These are phyloP conservation scores for Decapterus maruadsi DNA, from an alignment of 2,797 vertebrate genomes.

Conservation along the genomic window DNA sequence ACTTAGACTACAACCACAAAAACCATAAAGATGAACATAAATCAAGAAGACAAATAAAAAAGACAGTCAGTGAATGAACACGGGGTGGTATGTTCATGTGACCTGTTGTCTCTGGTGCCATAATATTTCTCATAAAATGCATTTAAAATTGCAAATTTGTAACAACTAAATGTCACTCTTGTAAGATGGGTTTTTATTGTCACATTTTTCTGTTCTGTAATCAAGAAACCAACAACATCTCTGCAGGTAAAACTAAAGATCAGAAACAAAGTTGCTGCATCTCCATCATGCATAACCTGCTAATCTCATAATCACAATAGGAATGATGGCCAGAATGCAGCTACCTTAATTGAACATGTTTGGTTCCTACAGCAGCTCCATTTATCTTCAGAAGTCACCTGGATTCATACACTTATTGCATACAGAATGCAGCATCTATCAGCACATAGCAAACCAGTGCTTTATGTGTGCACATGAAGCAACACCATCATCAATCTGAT, in stretches of 20 bases:
- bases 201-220: not conserved
- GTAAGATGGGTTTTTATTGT: not conserved
- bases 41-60: not conserved
- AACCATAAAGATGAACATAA: not conserved
- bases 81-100: not conserved
- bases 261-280: not conserved
- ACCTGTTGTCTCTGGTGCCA: not conserved
- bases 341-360: not conserved
- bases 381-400: conserved; percentile 3
- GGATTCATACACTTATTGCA: not conserved
- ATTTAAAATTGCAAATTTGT: not conserved
- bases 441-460: not conserved
- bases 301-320: not conserved
- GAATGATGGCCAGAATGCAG: not conserved
- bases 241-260: not conserved
- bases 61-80: not conserved
- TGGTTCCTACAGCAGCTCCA: not conserved
- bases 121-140: not conserved
- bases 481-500: conserved; percentile 44
- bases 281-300: not conserved
- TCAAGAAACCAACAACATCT: not conserved
- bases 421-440: not conserved
- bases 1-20: not conserved
- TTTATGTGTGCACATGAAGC: conserved; percentile 2
- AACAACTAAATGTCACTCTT: not conserved